Conservation (phyloP, 2,888 invertebrate species). For the Platycheirus albimanus region DNA sequence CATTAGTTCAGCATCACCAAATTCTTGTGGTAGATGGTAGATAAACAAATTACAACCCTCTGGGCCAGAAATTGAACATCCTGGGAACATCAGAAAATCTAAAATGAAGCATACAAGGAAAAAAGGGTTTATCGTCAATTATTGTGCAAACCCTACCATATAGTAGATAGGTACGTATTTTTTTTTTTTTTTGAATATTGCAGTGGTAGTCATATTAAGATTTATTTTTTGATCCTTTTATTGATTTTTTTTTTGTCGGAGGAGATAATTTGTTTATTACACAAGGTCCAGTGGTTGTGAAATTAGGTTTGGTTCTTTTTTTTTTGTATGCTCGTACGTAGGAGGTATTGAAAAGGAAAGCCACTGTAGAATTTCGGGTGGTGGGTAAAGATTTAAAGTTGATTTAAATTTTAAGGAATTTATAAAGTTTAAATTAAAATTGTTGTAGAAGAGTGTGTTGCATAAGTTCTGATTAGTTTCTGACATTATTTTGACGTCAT, state of each 20-base stretch:
- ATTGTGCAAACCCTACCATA: no score
- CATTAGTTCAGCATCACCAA: slow-evolving; percentile 99
- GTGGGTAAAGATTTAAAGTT: no score
- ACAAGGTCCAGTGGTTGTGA: slow-evolving; percentile 34
- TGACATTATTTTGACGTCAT: no score
- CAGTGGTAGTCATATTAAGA: slow-evolving; percentile 24
- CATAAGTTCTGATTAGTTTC: no score
- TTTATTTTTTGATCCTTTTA: slow-evolving; percentile 21
- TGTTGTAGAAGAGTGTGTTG: no score
- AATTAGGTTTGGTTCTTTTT: background rate
- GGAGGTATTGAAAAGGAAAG: background rate
- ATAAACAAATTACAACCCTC: slow-evolving; percentile 99
- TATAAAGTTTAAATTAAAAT: no score
- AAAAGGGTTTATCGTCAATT: slow-evolving; percentile 62
- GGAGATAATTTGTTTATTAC: slow-evolving; percentile 30
- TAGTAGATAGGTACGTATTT: background rate
- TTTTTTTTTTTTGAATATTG: slow-evolving; percentile 9
- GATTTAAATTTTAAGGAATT: no score
- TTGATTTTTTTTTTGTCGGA: slow-evolving; percentile 6
- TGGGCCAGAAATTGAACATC: slow-evolving; percentile 98
- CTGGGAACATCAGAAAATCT: slow-evolving; percentile 90
- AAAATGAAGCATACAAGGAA: slow-evolving; percentile 85
- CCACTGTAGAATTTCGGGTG: no score
- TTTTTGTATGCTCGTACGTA: no score
- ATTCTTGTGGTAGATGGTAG: slow-evolving; percentile 99